phyloP scores from a whole-genome alignment of 2,113 vertebrate genomes.

The Micronycteris hirsuta region DNA sequence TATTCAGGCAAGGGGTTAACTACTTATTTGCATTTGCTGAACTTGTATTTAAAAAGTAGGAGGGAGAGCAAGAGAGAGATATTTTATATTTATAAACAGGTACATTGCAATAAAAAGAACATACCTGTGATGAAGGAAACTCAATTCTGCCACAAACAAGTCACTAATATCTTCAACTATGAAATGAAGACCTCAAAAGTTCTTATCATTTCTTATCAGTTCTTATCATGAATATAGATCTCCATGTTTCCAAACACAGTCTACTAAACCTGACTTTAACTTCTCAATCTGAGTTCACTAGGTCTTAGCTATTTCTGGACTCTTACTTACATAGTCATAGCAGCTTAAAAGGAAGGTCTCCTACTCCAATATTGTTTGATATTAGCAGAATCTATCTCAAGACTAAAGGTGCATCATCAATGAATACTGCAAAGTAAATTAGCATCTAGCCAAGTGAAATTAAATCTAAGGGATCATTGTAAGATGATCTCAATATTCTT shows the following conservation, averaged over 20 bases:
- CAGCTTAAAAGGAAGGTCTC: not conserved
- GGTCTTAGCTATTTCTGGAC: not conserved
- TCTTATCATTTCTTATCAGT: not conserved
- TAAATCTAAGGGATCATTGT: not conserved
- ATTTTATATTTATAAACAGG: not conserved
- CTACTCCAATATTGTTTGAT: not conserved
- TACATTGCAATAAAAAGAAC: not conserved
- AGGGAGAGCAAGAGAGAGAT: not conserved
- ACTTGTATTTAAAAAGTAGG: not conserved
- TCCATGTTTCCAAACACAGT: not conserved
- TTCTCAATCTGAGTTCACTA: not conserved
- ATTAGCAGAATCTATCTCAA: not conserved
- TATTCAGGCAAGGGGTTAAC: not conserved
- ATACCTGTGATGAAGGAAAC: not conserved
- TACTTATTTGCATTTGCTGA: not conserved
- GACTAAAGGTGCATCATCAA: not conserved
- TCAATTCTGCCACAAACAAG: not conserved
- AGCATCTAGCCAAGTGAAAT: not conserved
- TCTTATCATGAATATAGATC: not conserved
- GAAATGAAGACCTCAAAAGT: not conserved
- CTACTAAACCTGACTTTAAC: not conserved
- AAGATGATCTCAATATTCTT: not conserved
- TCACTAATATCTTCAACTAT: not conserved
- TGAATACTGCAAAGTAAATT: not conserved
- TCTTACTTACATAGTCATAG: not conserved